Percentiles rank a stretch among this genome's conserved stretches.
phyloP scores from a whole-genome alignment of 1,140 invertebrate genomes.

The Cyphomyrmex costatus region DNA sequence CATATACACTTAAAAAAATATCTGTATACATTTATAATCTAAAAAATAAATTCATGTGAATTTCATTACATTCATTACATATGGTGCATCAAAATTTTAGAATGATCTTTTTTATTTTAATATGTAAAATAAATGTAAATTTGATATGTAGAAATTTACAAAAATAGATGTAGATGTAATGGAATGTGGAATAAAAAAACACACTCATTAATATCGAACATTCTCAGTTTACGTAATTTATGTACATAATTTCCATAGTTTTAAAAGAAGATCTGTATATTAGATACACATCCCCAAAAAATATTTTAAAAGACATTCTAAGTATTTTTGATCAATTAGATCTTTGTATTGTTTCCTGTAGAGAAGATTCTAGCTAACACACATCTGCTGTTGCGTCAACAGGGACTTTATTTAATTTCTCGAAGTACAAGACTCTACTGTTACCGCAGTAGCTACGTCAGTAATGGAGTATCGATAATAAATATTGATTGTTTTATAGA shows the following conservation, averaged over 20 bases:
- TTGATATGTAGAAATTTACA: too few species aligned
- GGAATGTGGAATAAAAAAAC: not conserved
- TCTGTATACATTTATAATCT: not conserved
- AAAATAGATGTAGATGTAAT: slow-evolving; percentile 2
- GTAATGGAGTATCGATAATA: slow-evolving; percentile 18
- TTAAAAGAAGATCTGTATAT: not conserved
- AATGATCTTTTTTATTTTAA: not conserved
- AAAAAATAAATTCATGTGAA: slow-evolving; percentile 5
- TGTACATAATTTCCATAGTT: not conserved
- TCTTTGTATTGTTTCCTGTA: not conserved
- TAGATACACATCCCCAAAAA: not conserved
- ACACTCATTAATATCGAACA: not conserved
- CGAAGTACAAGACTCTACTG: not conserved
- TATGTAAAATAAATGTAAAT: too few species aligned
- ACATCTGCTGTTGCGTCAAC: not conserved
- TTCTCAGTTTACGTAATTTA: not conserved
- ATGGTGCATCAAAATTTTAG: not conserved
- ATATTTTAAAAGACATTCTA: not conserved
- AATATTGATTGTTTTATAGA: slow-evolving; percentile 40
- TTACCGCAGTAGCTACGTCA: not conserved
- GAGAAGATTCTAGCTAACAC: not conserved
- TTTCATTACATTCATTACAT: not conserved
- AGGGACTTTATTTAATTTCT: not conserved
- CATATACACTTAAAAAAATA: not conserved
- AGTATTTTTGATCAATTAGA: not conserved